Base-by-base conservation (phyloP, 2,113 vertebrate genomes). In the Leucopsar rothschildi region DNA sequence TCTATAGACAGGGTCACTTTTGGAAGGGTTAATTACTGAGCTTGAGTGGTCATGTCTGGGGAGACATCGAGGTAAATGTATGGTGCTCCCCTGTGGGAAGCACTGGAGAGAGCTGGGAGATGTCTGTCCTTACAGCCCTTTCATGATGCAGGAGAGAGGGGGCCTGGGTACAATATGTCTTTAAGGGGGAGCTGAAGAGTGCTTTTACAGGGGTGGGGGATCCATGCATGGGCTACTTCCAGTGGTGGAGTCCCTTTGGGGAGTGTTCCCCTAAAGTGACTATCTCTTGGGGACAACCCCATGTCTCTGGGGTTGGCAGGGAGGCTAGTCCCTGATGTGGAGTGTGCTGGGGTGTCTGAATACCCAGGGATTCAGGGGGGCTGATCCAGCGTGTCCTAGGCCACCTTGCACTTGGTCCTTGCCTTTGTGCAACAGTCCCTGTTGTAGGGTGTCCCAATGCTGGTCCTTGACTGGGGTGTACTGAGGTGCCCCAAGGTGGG, bases 281-380 rank as follows among this genome's bases (percentile, higher is more conserved):
- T 25, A 42, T 9, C 12, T 37, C n/a, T 6, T 44, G 6, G 10
- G 15, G 37, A 25, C 1, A 75, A 40, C 4, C 10, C 24, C 29
- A 40, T 6, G 4, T 40, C n/a, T 57, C 35, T 49, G 42, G 35
- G 20, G 29, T 21, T 86, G 63, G 64, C 42, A n/a, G 31, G 44
- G 16, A 91, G 21, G 55, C 23, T 49, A 35, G 16, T 37, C 16
- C 13, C 33, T 83, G 33, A 37, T 23, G 37, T 69, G 59, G 16
- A 27, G 12, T 56, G 10, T 18, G 13, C 61, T 0, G 0, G 1
- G 5, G 10, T 22, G 6, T 9, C 37, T 81, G 60, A 23, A 45
- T 57, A 24, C 17, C n/a, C 22, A 44, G 25, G 33, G 40, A 65
- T 65, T 35, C 60, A 35, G 49, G 10, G 39, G 22, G 7, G 5